Percentiles rank a stretch among this genome's conserved stretches.
Conservation (phyloP, 2,113 vertebrate species). For the Indicator maculatus region DNA sequence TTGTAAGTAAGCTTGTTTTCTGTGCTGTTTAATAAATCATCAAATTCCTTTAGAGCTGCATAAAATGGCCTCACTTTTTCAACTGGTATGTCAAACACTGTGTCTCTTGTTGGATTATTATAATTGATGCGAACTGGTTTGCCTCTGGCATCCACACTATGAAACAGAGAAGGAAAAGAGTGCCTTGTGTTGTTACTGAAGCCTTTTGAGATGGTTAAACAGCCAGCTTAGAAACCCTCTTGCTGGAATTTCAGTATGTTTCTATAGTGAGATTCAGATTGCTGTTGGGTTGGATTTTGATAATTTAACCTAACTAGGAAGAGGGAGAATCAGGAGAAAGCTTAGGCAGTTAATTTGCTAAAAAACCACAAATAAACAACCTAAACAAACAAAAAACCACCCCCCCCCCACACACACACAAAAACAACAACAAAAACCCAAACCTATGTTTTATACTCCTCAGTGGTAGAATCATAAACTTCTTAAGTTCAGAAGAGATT, state of each 20-base stretch:
- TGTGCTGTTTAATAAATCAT: conserved; percentile 81
- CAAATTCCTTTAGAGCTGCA: conserved; percentile 84
- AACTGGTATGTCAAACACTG: conserved; percentile 85
- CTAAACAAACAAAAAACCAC: too few relatives aligned
- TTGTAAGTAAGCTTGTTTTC: conserved; percentile 84
- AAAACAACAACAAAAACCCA: neutral
- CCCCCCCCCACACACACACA: too few relatives aligned
- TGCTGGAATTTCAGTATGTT: neutral
- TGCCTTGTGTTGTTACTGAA: neutral
- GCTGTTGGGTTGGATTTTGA: neutral
- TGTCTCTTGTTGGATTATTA: conserved; percentile 93
- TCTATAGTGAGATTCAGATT: neutral
- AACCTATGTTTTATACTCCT: neutral
- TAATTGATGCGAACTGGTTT: conserved; percentile 85
- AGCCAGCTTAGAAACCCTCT: neutral
- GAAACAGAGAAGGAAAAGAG: conserved; percentile 6
- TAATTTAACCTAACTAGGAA: neutral
- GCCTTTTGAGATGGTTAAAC: neutral
- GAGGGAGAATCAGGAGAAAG: neutral
- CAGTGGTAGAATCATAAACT: neutral
- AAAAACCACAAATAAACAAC: too few relatives aligned
- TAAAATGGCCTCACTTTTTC: conserved; percentile 91
- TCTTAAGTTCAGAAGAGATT: neutral
- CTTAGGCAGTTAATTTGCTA: neutral
- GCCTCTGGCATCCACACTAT: conserved; percentile 81